Evolutionary conservation across 2,888 invertebrate genomes (phyloP), one percentile per base, ranked within the genome.

Genomic region (Dysmachus trigonus): DNA sequence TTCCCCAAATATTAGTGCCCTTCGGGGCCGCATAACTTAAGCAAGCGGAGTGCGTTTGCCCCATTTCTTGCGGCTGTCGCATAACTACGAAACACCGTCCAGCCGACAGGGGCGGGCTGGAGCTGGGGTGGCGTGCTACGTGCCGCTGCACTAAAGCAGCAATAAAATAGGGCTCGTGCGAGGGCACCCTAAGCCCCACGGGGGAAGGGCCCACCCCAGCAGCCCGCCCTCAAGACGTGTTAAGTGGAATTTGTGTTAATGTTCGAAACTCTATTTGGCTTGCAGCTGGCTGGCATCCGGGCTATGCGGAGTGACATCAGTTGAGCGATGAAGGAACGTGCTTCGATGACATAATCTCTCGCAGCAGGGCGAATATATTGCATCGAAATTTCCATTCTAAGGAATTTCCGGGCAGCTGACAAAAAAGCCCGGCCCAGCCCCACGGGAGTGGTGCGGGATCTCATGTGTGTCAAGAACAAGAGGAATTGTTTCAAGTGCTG

Each of bases 221-320:
- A n/a, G n/a, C 82, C 31, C 71, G 35, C 22, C 47, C 73, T 82
- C 31, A 74, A 74, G 74, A 74, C 73, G 74, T 85, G 85, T 53
- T 85, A 85, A 85, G 85, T 85, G 85, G 74, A 85, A 85, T 85
- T 84, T 73, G 84, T 84, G 84, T 84, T 84, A 85, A 85, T 85
- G 85, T 74, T 53, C 71, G 41, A 47, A 84, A 84, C 84, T 72
- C 84, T 84, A 84, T 84, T 84, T 84, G 84, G 38, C 41, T 84
- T 84, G 72, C 74, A 74, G 51, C 51, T 85, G 51, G 74, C 51
- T 85, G 85, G 74, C 74, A 85, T 85, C 51, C 53, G 47, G 47
- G 53, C 41, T 85, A 74, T 74, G 74, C 53, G 22, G 51, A 85
- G 18, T 53, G 85, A 85, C 85, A 76, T 74, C 74, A 74, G 73